Base-by-base conservation (phyloP, 2,797 vertebrate genomes). In the Lemur catta region DNA sequence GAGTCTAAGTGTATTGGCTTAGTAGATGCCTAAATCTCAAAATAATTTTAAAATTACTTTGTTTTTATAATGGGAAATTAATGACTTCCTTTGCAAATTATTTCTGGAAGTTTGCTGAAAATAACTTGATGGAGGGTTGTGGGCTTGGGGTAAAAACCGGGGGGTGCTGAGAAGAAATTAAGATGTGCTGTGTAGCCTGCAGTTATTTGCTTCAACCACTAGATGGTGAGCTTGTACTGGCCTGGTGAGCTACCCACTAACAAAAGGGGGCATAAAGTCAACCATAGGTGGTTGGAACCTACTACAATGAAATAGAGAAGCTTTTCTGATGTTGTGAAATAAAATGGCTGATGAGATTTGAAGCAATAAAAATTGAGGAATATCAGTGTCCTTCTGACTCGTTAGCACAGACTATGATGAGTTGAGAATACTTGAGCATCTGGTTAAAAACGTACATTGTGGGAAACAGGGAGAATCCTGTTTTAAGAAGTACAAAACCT, bases 211-310 rank as follows among this genome's bases (percentile, higher is more conserved):
- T 72, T 20, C 43, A 0, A 84, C 94, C 97, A 94, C 97, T 86
- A 98, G 97, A 97, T 98, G 97, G 96, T 4, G 94, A 95, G 59
- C 78, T 95, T 96, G 97, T 9, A 94, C 35, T 26, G 87, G 69
- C 17, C 84, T 94, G 92, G 50, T 61, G 75, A 84, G 65, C 71
- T 71, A 85, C 84, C 90, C 59, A 43, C 35, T 67, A 50, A 4
- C 84, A 72, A 35, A 91, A 78, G 41, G 61, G 63, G 78, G 85
- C 52, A 46, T 59, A 50, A 30, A 33, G 55, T 92, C 84, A 41
- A 35, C 33, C 33, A 15, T 10, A 33, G 43, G 81, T 57, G 38
- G 43, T 71, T 95, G 95, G 88, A 91, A 88, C n/a, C 35, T 52
- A 55, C 14, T n/a, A 3, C 55, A 35, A 26, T 63, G 79, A 82